Percentiles rank a stretch among this genome's conserved stretches.
Conservation (phyloP, 2,797 vertebrate genomes). For the Labeo calbasu region DNA sequence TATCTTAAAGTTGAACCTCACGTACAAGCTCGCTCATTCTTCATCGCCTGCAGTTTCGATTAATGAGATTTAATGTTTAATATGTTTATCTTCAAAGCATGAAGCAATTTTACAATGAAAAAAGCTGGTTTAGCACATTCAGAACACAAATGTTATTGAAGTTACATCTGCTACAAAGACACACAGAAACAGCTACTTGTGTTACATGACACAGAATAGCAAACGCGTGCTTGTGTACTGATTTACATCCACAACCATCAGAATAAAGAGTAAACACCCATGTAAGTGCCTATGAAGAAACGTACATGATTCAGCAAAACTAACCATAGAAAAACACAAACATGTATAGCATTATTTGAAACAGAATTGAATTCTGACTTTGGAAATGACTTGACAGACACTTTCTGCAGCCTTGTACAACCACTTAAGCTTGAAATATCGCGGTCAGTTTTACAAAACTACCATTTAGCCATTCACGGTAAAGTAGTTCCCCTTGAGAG, state of each 20-base stretch:
- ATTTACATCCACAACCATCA: constrained; percentile 2
- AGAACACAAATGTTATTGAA: constrained; percentile 7
- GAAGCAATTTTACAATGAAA: background rate
- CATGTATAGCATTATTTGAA: background rate
- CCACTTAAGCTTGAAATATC: background rate
- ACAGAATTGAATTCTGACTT: background rate
- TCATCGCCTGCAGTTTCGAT: constrained; percentile 44
- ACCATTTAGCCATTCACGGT: background rate
- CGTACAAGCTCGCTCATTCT: constrained; percentile 44
- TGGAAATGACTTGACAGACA: background rate
- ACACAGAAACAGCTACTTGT: constrained; percentile 22
- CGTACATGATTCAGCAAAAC: background rate
- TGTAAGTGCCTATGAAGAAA: background rate
- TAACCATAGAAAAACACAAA: background rate
- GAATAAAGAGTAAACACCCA: background rate
- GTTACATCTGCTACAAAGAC: background rate
- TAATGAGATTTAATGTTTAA: constrained; percentile 59
- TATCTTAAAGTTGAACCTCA: constrained; percentile 58
- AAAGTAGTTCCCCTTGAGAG: background rate
- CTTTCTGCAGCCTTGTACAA: background rate
- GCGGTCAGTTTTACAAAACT: background rate
- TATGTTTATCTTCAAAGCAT: constrained; percentile 53
- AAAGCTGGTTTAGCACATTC: background rate
- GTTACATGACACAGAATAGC: constrained; percentile 12
- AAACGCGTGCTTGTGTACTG: background rate